Evolutionary conservation across 92 coral and sea anemone genomes (phyloP).

Genomic region (Parazoanthus swiftii): DNA sequence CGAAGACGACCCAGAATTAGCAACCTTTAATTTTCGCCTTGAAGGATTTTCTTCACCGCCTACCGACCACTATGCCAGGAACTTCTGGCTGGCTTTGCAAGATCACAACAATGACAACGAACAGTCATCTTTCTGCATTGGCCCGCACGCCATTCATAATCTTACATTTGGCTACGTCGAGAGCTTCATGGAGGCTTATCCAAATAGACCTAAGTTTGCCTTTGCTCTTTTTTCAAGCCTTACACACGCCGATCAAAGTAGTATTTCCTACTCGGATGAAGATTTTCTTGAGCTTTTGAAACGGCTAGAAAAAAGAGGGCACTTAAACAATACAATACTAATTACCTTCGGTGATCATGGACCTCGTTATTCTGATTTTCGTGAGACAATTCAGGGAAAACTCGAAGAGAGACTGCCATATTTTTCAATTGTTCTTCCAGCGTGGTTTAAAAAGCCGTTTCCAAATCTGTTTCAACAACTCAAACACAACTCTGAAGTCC

Average conservation of each 20-base stretch:
- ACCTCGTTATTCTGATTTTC: conserved; percentile 54
- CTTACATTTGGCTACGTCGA: conserved; percentile 61
- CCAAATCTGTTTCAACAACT: conserved; percentile 55
- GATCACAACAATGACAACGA: conserved; percentile 18
- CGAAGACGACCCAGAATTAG: conserved; percentile 71
- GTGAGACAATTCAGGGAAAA: conserved; percentile 79
- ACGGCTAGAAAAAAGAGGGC: conserved; percentile 48
- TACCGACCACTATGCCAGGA: conserved; percentile 79
- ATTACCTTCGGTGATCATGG: conserved; percentile 87
- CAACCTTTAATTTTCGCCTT: conserved; percentile 72
- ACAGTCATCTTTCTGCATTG: conserved; percentile 50
- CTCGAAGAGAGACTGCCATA: conserved; percentile 86
- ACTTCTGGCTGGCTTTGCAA: conserved; percentile 72
- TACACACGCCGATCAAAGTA: conserved; percentile 63
- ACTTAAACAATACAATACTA: conserved; percentile 62
- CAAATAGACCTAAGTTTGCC: conserved; percentile 60
- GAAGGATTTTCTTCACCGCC: conserved; percentile 75
- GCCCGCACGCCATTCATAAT: conserved; percentile 65
- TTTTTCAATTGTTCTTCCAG: conserved; percentile 71
- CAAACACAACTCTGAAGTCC: conserved; percentile 61
- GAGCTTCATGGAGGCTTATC: conserved; percentile 63
- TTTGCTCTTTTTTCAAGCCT: conserved; percentile 55
- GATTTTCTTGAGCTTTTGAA: conserved; percentile 49
- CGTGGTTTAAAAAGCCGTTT: conserved; percentile 70
- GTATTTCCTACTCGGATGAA: conserved; percentile 60